Evolutionary conservation across 2,888 invertebrate species (phyloP).

Genomic region (Acronicta psi): DNA sequence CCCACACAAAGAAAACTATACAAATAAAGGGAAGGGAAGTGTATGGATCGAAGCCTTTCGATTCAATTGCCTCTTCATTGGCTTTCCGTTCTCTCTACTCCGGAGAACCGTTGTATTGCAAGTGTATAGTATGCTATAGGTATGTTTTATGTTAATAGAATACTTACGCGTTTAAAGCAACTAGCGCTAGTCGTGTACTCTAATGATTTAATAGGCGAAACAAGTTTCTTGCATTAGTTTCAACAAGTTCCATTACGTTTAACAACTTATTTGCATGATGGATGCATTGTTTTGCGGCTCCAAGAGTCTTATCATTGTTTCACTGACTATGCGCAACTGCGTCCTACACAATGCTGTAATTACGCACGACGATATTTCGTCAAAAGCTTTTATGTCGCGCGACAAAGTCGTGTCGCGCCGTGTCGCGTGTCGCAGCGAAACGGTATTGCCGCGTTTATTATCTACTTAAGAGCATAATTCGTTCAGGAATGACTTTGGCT

Average conservation of each 20-base stretch:
- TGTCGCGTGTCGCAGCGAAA: conserved; percentile 42
- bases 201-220: conserved; percentile 30
- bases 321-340: conserved; percentile 25
- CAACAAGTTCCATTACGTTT: conserved; percentile 38
- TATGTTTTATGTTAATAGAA: conserved; percentile 5
- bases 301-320: conserved; percentile 27
- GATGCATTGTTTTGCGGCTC: conserved; percentile 37
- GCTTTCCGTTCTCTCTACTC: conserved; percentile 22
- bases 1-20: conserved; percentile 48
- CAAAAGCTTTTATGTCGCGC: conserved; percentile 36
- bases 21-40: conserved; percentile 45
- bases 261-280: conserved; percentile 44
- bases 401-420: conserved; percentile 35
- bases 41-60: conserved; percentile 30
- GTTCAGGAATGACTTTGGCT: conserved; percentile 56
- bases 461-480: conserved; percentile 60
- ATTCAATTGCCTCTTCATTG: conserved; percentile 46
- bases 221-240: conserved; percentile 44
- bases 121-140: neutral
- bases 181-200: conserved; percentile 16
- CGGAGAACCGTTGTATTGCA: conserved; percentile 1
- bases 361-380: conserved; percentile 41
- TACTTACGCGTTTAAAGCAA: conserved; percentile 23
- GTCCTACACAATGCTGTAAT: conserved; percentile 38
- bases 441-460: conserved; percentile 53